Evolutionary conservation across 2,113 vertebrate genomes (phyloP), one percentile per base, ranked within the genome.

Genomic region (Corythornis vintsioides): DNA sequence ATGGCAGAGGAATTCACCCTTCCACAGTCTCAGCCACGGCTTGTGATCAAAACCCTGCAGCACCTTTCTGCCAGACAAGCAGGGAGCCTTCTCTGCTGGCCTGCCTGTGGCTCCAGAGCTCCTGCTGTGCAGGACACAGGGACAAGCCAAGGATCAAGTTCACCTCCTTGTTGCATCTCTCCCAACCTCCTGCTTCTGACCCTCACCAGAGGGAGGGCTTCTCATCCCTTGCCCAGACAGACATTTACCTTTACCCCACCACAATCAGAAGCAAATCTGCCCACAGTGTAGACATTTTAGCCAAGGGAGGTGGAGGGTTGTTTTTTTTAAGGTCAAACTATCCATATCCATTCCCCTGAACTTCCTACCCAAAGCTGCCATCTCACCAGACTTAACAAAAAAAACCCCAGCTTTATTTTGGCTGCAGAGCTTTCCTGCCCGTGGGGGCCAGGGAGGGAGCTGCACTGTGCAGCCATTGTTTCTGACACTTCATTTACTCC

Each of bases 401-500:
- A 78, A 93, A 93, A 73, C 43, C 57, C 45, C 45, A 69, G 26
- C 80, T 94, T 91, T 82, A 84, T 86, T 94, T 95, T 88, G 86
- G 76, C 80, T 73, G 69, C 21, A 8, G 57, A 82, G 52, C 64
- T 93, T 84, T 95, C 80, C 90, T 87, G 74, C 76, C 89, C 92
- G 90, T 89, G 64, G 77, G 93, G 94, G 93, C 96, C 18, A 7
- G 61, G 67, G 88, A 80, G 65, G 81, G 78, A 79, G 64, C 83
- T 59, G 91, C 83, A 94, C 91, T 94, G 10, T 33, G 42, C 73
- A 60, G 70, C 83, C 97, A 95, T 96, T 97, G 96, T 97, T 97
- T 94, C 92, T 94, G 96, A 94, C 94, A 95, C 94, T 96, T 94
- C 96, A 93, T 96, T 96, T 93, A 50, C 74, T 59, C 31, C 72